These are phyloP conservation scores for Tribolium castaneum DNA, from an alignment of 1,140 invertebrate species.

Conservation along the genomic window DNA sequence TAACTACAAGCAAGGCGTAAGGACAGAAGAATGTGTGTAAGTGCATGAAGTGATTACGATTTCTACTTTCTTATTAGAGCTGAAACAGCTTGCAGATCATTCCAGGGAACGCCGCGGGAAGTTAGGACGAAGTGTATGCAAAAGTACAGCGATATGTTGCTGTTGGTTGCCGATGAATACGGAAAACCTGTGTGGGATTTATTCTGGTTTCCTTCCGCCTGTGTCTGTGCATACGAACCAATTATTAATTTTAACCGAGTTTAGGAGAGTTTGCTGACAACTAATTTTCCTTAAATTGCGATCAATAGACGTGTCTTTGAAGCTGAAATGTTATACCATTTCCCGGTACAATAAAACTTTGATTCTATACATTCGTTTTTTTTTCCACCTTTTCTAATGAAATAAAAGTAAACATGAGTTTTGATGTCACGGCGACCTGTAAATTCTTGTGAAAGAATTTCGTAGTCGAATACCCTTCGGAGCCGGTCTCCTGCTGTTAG, in stretches of 20 bases:
- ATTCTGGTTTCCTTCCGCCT: slow-evolving; percentile 73
- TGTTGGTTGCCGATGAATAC: slow-evolving; percentile 66
- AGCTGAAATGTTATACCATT: no score
- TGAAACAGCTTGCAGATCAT: background rate
- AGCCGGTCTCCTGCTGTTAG: background rate
- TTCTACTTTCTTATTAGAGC: background rate
- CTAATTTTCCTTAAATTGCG: no score
- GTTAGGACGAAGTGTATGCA: slow-evolving; percentile 69
- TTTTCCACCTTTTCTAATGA: no score
- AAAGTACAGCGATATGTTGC: slow-evolving; percentile 70
- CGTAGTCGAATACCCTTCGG: background rate
- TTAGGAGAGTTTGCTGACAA: background rate
- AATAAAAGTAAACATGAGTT: background rate
- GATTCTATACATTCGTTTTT: no score
- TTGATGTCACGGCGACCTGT: background rate
- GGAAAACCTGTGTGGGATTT: slow-evolving; percentile 65
- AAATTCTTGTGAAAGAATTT: background rate
- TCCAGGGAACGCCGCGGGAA: background rate
- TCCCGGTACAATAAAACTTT: no score
- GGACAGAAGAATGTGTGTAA: no score
- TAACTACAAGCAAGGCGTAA: no score
- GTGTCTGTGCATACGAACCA: slow-evolving; percentile 67
- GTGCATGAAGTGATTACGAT: no score
- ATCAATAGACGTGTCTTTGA: no score
- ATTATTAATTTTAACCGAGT: background rate